Evolutionary conservation across 37 sponge, comb jelly and placozoan species (phyloP), one percentile per base, ranked within the genome.

Genomic region (Diacarnus erythraeanus): DNA sequence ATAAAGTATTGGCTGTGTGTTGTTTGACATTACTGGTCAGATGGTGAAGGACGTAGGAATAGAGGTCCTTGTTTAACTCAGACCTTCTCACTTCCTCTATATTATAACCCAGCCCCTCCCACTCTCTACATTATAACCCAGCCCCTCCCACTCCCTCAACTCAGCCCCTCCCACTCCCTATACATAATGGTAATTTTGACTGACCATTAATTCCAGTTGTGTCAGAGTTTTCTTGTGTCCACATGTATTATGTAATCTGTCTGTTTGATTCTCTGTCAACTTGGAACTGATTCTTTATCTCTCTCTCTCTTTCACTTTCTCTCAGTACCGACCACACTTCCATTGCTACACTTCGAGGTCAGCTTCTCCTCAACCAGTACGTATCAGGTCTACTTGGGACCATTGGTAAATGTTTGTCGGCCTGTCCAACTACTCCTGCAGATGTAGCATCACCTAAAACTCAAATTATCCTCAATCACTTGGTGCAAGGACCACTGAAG

Each of bases 351-450:
- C 15, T 89, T 5, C 34, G 88, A 23, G 77, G 77, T 1, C 88
- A 86, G 72, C 72, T 87, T 0, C 80, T 91, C 17, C 51, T 86
- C 51, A 80, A 86, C 47, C 80, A 91, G 27, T 91, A 91, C 59
- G 47, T 71, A 6, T 27, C 78, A 0, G 88, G 84, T 12, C 69
- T 91, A 8, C 47, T 81, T 17, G 51, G 17, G 12, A 27, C 78
- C 2, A 58, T 71, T 15, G 65, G 66, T 12, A 59, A 72, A 36
- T 43, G 23, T 6, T 26, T 59, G 44, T 57, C 40, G 21, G 30
- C 43, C 56, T 37, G 57, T 21, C 57, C 57, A 27, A 5, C 43
- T 26, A 42, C 36, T 25, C 56, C 36, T 34, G 77, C 61, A 39
- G 61, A 29, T 25, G 9, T n/a, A 2, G 42, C 61, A 5, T 22